Percentiles rank a stretch among this genome's conserved stretches.
Conservation (phyloP, 2,888 invertebrate genomes). For the Cryptophagus acutangulus region DNA sequence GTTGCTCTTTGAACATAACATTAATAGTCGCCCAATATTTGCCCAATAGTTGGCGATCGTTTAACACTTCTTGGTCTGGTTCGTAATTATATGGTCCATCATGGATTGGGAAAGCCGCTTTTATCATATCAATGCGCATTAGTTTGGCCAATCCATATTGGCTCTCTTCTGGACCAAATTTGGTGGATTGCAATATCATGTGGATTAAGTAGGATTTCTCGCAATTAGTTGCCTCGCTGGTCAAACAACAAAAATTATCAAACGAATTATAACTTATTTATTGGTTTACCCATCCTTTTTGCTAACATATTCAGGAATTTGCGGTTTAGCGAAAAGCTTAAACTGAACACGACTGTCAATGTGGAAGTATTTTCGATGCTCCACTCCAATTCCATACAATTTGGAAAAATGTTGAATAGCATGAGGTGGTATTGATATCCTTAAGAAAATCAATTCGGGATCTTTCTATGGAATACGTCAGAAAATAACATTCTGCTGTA, state of each 20-base stretch:
- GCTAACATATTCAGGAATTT: no score
- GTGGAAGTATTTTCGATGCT: background rate
- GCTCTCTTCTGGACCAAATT: slow-evolving; percentile 32
- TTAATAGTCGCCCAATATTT: slow-evolving; percentile 27
- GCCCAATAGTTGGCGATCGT: slow-evolving; percentile 39
- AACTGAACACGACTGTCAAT: background rate
- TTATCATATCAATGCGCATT: slow-evolving; percentile 29
- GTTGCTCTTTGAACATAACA: slow-evolving; percentile 53
- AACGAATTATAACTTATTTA: no score
- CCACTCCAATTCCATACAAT: background rate
- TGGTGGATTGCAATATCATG: slow-evolving; percentile 34
- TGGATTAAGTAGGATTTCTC: slow-evolving; percentile 40
- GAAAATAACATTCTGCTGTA: background rate
- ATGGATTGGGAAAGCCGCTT: slow-evolving; percentile 42
- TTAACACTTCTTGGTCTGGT: slow-evolving; percentile 18
- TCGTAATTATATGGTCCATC: slow-evolving; percentile 30
- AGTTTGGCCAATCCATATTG: slow-evolving; percentile 38
- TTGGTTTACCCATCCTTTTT: no score
- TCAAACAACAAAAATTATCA: no score
- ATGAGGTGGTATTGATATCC: background rate
- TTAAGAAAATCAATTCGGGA: slow-evolving; percentile 1
- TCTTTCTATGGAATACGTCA: no score
- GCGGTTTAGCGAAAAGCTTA: no score
- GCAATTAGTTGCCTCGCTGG: no score
- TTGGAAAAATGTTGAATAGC: background rate